A percentile compares a stretch with the other conserved stretches of the same genome.
These are phyloP conservation scores for Apamea sordens DNA, from an alignment of 2,888 invertebrate genomes.

Conservation along the genomic window DNA sequence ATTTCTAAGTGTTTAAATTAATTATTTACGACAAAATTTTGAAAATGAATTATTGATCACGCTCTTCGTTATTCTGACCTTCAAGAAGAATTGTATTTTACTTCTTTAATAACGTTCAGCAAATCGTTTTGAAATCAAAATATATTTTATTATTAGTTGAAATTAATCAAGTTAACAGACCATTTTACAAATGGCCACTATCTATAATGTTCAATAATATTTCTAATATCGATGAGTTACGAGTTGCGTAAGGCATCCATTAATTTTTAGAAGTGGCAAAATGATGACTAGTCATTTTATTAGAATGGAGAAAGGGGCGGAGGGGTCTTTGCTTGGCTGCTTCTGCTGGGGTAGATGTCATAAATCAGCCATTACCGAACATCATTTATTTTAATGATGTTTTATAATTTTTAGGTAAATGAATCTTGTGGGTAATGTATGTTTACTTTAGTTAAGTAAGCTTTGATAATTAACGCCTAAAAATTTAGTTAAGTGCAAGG, in stretches of 20 bases:
- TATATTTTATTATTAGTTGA: constrained; percentile 34
- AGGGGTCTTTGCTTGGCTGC: constrained; percentile 25
- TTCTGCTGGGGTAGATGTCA: constrained; percentile 30
- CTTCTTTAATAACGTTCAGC: constrained; percentile 5
- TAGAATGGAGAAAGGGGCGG: constrained; percentile 30
- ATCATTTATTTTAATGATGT: constrained; percentile 44
- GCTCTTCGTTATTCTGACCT: neutral
- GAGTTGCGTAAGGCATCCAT: constrained; percentile 55
- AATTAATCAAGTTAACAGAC: constrained; percentile 50
- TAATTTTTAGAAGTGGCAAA: constrained; percentile 59
- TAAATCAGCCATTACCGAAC: constrained; percentile 52
- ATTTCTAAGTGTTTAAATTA: neutral
- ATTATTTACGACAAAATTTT: neutral
- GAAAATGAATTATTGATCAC: neutral
- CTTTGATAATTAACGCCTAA: constrained; percentile 6
- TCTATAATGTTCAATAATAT: constrained; percentile 61
- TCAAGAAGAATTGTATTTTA: constrained; percentile 10
- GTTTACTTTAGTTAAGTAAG: neutral
- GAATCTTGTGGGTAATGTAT: neutral
- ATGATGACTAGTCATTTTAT: constrained; percentile 61
- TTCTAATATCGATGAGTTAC: constrained; percentile 58
- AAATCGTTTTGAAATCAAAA: constrained; percentile 38
- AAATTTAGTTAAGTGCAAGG: neutral
- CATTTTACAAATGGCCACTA: constrained; percentile 48
- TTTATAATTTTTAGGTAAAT: constrained; percentile 27